A percentile compares a stretch with the other conserved stretches of the same genome.
These are phyloP conservation scores for Drosophila athabasca DNA, from an alignment of 1,140 invertebrate species.

Conservation along the genomic window DNA sequence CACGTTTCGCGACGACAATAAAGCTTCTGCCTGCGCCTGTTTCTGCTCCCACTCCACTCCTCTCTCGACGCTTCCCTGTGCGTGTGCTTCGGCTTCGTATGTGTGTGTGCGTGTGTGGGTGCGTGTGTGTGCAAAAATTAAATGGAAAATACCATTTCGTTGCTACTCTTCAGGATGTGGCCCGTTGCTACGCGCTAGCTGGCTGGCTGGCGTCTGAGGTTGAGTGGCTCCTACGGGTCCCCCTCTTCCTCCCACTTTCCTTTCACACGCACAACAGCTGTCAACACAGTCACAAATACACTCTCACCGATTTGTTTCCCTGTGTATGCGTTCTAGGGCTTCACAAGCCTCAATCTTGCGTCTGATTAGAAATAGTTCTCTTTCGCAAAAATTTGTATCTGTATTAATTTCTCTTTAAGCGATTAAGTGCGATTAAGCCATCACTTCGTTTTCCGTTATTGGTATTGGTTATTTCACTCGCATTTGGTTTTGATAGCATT, in stretches of 20 bases:
- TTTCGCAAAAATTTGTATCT: slow-evolving; percentile 21
- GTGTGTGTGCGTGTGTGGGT: slow-evolving; percentile 17
- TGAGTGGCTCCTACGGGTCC: slow-evolving; percentile 26
- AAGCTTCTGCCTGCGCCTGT: slow-evolving; percentile 45
- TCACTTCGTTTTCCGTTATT: no score
- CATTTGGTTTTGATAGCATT: no score
- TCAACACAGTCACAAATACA: slow-evolving; percentile 7
- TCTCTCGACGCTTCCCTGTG: slow-evolving; percentile 28
- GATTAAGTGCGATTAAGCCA: no score
- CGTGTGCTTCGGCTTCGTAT: slow-evolving; percentile 30
- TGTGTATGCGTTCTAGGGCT: slow-evolving; percentile 33
- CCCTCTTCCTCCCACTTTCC: neutral
- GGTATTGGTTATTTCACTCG: no score
- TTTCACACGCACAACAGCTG: slow-evolving; percentile 25
- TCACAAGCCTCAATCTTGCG: slow-evolving; percentile 49
- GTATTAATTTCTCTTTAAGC: slow-evolving; percentile 10
- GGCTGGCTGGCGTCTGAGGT: slow-evolving; percentile 47
- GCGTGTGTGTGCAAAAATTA: slow-evolving; percentile 70
- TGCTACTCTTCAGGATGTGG: slow-evolving; percentile 56
- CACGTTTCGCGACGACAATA: slow-evolving; percentile 70
- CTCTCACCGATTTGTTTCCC: slow-evolving; percentile 24
- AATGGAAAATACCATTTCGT: slow-evolving; percentile 71
- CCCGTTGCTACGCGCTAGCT: slow-evolving; percentile 52
- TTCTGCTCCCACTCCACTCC: slow-evolving; percentile 27
- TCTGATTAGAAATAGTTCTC: slow-evolving; percentile 31